Evolutionary conservation across 2,888 invertebrate genomes (phyloP).

Genomic region (Pristionchus arcanus): DNA sequence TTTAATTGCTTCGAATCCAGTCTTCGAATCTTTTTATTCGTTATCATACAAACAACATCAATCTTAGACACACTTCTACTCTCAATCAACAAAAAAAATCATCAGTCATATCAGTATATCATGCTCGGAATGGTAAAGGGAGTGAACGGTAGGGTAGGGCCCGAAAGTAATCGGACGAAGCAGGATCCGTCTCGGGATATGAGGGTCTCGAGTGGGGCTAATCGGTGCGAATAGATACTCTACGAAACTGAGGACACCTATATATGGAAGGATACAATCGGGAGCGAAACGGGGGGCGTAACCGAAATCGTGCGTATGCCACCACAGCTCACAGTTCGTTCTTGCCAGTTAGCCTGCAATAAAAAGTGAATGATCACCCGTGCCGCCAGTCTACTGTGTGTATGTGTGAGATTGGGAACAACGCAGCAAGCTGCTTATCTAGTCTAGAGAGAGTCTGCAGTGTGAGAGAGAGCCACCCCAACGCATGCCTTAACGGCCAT

Average conservation of each 20-base stretch:
- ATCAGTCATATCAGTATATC: background rate
- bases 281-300: background rate
- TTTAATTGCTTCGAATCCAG: background rate
- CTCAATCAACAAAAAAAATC: background rate
- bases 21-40: background rate
- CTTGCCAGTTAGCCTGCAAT: conserved; percentile 38
- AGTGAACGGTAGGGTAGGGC: background rate
- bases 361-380: background rate
- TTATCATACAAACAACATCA: conserved; percentile 43
- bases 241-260: conserved; percentile 21
- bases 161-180: background rate
- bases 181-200: conserved; percentile 3
- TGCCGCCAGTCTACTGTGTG: background rate
- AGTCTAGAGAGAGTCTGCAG: background rate
- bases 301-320: conserved; percentile 41
- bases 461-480: background rate
- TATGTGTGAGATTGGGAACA: background rate
- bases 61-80: background rate
- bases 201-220: background rate
- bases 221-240: conserved; percentile 6
- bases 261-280: background rate
- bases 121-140: conserved; percentile 33
- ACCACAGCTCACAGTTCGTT: conserved; percentile 22
- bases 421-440: conserved; percentile 38
- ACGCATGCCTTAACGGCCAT: background rate